Evolutionary conservation across 2,113 vertebrate genomes (phyloP), one percentile per base, ranked within the genome.

Genomic region (Gallinago media): DNA sequence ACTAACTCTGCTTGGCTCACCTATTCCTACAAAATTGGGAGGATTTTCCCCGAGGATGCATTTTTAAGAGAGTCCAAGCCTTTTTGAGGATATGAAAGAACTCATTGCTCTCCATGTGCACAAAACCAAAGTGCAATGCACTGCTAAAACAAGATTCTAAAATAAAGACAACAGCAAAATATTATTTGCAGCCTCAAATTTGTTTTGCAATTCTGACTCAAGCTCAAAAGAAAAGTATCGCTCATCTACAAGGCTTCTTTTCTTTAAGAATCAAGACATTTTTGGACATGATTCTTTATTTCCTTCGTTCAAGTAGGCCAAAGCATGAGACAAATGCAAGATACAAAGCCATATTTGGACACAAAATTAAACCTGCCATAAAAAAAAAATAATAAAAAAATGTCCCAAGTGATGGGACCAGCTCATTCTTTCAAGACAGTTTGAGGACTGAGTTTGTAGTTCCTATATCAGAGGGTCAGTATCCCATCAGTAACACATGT

Each of bases 301-400:
- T 96, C 70, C 86, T 89, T 82, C 11, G 2, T 86, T 93, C 90
- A 76, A 68, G 46, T 23, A 86, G 59, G 85, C 47, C 71, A 82
- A 91, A 95, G 87, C 71, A 77, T 4, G 85, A 91, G 71, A 92
- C 75, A 96, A 92, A 88, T 27, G 50, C 36, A 71, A 92, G 31
- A 66, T 83, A 76, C 20, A 90, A 94, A 85, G 82, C 63, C 47
- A 13, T 47, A 63, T 59, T 23, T 67, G 82, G 67, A 63, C 68
- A 89, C 29, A 85, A 61, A 63, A 86, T 71, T 77, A 87, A 89
- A 84, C 68, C 38, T 92, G 92, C 50, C 9, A 2, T 20, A 11
- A 74, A 63, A 77, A 36, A 62, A 23, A n/a, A n/a, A 22, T 8
- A 59, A 55, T 26, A 6, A 17, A 76, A 66, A 50, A 27, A 54